A percentile compares a stretch with the other conserved stretches of the same genome.
phyloP scores from a whole-genome alignment of 2,888 invertebrate genomes.

The Tenthredo notha region DNA sequence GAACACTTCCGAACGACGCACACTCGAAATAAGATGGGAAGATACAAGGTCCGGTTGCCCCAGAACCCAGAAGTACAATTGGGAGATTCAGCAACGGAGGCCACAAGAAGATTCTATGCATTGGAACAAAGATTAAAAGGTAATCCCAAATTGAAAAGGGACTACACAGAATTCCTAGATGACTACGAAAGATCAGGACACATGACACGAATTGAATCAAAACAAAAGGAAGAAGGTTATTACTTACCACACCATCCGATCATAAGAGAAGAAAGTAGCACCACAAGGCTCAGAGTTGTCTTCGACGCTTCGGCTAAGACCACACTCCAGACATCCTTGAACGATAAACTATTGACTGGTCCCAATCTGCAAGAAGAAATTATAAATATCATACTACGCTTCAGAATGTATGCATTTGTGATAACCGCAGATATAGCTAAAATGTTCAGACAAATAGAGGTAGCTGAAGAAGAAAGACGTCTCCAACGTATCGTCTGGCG shows the following conservation, averaged over 20 bases:
- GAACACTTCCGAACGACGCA: conserved; percentile 52
- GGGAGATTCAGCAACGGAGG: conserved; percentile 54
- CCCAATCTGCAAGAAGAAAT: no score
- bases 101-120: conserved; percentile 22
- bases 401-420: no score
- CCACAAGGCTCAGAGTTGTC: no score
- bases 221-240: neutral
- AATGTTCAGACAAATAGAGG: no score
- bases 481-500: no score
- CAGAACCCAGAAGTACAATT: conserved; percentile 50
- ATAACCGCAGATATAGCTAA: no score
- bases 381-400: no score
- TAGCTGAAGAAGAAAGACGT: no score
- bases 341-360: no score
- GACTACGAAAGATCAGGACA: conserved; percentile 54
- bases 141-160: conserved; percentile 47
- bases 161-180: conserved; percentile 52
- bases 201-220: conserved; percentile 44
- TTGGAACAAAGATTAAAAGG: conserved; percentile 51
- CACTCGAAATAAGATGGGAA: conserved; percentile 49
- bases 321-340: no score
- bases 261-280: no score
- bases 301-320: no score
- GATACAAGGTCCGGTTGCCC: conserved; percentile 56
- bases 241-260: conserved; percentile 30